phyloP scores from a whole-genome alignment of 2,888 invertebrate species.

The Machimus rusticus region DNA sequence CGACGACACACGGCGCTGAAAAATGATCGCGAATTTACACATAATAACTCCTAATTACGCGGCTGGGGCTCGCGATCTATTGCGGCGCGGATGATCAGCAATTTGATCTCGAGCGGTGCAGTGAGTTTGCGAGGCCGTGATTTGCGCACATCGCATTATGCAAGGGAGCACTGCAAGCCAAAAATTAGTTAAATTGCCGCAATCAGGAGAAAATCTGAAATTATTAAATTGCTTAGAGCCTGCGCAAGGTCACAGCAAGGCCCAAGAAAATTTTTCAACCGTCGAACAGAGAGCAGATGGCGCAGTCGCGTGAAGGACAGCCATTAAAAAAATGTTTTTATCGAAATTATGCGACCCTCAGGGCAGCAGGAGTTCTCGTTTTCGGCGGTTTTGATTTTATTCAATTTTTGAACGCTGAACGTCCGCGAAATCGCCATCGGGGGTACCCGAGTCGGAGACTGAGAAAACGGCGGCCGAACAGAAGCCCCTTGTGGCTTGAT shows the following conservation, averaged over 20 bases:
- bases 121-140: not conserved
- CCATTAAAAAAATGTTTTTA: slow-evolving; percentile 18
- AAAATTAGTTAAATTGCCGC: not conserved
- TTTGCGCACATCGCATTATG: not conserved
- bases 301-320: slow-evolving; percentile 19
- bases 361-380: not conserved
- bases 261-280: not conserved
- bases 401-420: not conserved
- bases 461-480: not conserved
- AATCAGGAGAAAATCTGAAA: not conserved
- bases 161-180: not conserved
- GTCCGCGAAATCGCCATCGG: slow-evolving; percentile 4
- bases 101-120: not conserved
- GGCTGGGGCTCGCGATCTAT: not conserved
- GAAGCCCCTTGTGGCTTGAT: slow-evolving; percentile 15
- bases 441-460: not conserved
- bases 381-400: slow-evolving; percentile 21
- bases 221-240: not conserved
- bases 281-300: not conserved
- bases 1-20: not conserved
- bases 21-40: not conserved
- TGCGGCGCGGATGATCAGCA: not conserved
- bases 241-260: slow-evolving; percentile 21
- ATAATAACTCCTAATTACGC: not conserved
- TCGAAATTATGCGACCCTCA: not conserved